Evolutionary conservation across 2,797 vertebrate genomes (phyloP).

Genomic region (Chrosomus eos): DNA sequence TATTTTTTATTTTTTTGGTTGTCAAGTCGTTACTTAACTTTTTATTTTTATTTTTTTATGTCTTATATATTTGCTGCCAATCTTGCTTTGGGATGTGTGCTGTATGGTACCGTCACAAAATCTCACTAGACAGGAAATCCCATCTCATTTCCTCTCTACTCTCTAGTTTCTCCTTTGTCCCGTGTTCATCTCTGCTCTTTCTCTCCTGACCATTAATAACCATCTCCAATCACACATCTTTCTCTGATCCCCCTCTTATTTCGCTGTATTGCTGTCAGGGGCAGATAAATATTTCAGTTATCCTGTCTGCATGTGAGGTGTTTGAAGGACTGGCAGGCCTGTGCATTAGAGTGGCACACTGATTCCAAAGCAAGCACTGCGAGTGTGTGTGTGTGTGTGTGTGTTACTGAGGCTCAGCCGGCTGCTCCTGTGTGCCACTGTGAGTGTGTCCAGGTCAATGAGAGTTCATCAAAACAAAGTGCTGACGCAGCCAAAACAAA

Average conservation of each 20-base stretch:
- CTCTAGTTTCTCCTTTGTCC: constrained; percentile 4
- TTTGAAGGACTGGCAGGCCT: constrained; percentile 28
- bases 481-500: constrained; percentile 59
- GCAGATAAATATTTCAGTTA: constrained; percentile 51
- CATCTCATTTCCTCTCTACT: constrained; percentile 26
- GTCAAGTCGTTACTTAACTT: background rate
- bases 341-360: constrained; percentile 42
- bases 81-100: background rate
- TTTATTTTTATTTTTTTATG: no score
- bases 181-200: constrained; percentile 9
- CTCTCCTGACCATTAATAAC: constrained; percentile 24
- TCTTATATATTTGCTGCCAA: background rate
- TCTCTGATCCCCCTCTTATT: constrained; percentile 16
- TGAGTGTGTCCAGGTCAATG: constrained; percentile 43
- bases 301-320: constrained; percentile 41
- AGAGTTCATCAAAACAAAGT: constrained; percentile 57
- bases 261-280: constrained; percentile 1
- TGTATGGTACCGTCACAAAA: constrained; percentile 4
- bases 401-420: constrained; percentile 24
- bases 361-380: constrained; percentile 49
- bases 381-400: background rate
- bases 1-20: background rate
- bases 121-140: constrained; percentile 30
- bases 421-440: constrained; percentile 24
- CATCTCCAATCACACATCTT: constrained; percentile 38